Evolutionary conservation across 1,140 invertebrate genomes (phyloP).

Genomic region (Drosophila ohnishii): DNA sequence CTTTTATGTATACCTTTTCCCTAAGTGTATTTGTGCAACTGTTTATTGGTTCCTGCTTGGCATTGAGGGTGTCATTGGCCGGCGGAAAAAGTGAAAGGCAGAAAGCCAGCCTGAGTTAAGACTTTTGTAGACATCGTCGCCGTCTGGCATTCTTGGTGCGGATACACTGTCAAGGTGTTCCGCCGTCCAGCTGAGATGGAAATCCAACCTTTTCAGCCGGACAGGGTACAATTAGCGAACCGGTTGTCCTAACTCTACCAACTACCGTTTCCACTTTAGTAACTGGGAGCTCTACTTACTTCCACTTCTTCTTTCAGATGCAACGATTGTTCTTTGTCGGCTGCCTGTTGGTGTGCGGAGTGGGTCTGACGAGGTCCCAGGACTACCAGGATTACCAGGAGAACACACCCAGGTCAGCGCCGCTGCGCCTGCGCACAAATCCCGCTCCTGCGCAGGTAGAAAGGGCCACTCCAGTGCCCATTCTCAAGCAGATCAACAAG

Average conservation of each 20-base stretch:
- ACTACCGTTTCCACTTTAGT: too few species aligned
- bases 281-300: neutral
- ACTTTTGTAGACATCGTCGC: conserved; percentile 47
- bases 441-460: conserved; percentile 83
- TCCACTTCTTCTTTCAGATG: conserved; percentile 43
- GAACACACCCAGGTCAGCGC: conserved; percentile 84
- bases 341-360: conserved; percentile 41
- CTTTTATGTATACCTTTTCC: neutral
- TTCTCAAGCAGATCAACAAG: conserved; percentile 93
- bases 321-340: conserved; percentile 62
- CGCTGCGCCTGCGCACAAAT: conserved; percentile 83
- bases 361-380: conserved; percentile 83
- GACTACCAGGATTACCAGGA: conserved; percentile 86
- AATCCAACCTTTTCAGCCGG: conserved; percentile 20
- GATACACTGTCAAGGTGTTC: conserved; percentile 70
- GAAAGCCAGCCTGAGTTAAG: conserved; percentile 60
- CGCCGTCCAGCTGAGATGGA: conserved; percentile 18
- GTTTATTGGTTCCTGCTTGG: conserved; percentile 70
- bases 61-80: conserved; percentile 79
- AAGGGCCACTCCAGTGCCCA: conserved; percentile 88
- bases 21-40: conserved; percentile 18
- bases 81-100: conserved; percentile 74
- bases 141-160: conserved; percentile 59
- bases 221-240: conserved; percentile 55
- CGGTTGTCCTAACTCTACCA: conserved; percentile 46